A percentile compares a stretch with the other conserved stretches of the same genome.
Conservation (phyloP, 2,113 vertebrate species). For the Notarius lentiginosus region DNA sequence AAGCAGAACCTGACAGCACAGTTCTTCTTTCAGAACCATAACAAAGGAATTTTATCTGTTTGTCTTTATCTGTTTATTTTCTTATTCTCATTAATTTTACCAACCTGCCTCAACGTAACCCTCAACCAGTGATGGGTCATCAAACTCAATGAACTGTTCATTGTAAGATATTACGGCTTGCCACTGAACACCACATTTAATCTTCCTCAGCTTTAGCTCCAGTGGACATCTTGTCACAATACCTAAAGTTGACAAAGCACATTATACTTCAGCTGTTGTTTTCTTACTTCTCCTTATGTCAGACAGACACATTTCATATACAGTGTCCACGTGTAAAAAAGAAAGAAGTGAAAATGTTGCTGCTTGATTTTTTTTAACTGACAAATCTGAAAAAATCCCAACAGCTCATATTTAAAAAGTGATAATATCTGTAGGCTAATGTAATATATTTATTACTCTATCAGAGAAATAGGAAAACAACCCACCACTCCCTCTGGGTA, state of each 20-base stretch:
- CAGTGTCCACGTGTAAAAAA: not conserved
- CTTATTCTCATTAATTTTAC: not conserved
- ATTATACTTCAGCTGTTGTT: not conserved
- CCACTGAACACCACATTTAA: conserved; percentile 42
- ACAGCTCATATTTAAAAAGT: too few relatives aligned
- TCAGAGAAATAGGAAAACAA: not conserved
- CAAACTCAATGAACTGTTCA: conserved; percentile 34
- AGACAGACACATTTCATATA: not conserved
- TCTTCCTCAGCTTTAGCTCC: conserved; percentile 53
- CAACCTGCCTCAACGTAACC: conserved; percentile 43
- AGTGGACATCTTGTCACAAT: conserved; percentile 61
- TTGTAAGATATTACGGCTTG: conserved; percentile 45
- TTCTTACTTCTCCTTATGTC: not conserved
- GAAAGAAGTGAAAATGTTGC: not conserved
- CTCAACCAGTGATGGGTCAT: conserved; percentile 47
- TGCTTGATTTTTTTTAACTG: not conserved
- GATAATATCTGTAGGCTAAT: not conserved
- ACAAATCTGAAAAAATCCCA: too few relatives aligned
- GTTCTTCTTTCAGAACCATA: not conserved
- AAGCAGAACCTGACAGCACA: not conserved
- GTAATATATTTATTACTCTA: not conserved
- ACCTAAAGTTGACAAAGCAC: conserved; percentile 39
- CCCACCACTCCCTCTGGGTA: conserved; percentile 59
- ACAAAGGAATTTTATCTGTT: not conserved
- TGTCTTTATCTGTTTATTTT: not conserved